Base-by-base conservation (phyloP, 2,797 vertebrate species). In the Chaenodraco wilsoni region DNA sequence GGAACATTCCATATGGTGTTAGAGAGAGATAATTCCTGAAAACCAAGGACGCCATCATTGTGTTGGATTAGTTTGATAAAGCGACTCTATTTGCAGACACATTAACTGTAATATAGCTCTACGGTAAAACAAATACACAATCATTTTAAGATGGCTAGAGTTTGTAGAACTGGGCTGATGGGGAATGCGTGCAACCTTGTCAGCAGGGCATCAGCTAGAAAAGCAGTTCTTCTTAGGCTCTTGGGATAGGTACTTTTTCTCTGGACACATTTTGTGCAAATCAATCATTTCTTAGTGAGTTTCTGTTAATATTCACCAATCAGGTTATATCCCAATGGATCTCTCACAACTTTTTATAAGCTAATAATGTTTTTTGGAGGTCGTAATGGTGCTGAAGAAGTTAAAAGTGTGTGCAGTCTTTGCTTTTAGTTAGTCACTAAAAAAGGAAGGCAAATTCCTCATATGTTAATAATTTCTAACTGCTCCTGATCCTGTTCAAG, bases 251-350 rank as follows among this genome's bases (percentile, higher is more conserved):
- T 68, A 23, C 40, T 66, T 56, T 65, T 65, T 50, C 33, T 69
- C 2, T 0, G 40, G 33, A 33, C 44, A 64, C 54, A 74, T 67
- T 67, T 45, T 59, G 23, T 51, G 56, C 19, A 74, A 62, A 72
- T 73, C 48, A 65, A 50, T 72, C 4, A 74, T 72, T 77, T 78
- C 69, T 68, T 27, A 8, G 17, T 43, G 58, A 48, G 55, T 76
- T 69, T 74, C 54, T 61, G 57, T 74, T 70, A 17, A 44, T 64
- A 55, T 67, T 71, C 27, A 56, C 64, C 17, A 56, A 69, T 79
- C 56, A 75, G 52, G 19, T 61, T 40, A 48, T 11, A 31, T 12
- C 57, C 52, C n/a, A 3, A 62, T 61, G 33, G 57, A 84, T 66
- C 56, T 14, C 40, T 70, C 33, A 54, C 19, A 69, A 72, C 19